Evolutionary conservation across 2,888 invertebrate genomes (phyloP).

Genomic region (Drosophila sordidapex): DNA sequence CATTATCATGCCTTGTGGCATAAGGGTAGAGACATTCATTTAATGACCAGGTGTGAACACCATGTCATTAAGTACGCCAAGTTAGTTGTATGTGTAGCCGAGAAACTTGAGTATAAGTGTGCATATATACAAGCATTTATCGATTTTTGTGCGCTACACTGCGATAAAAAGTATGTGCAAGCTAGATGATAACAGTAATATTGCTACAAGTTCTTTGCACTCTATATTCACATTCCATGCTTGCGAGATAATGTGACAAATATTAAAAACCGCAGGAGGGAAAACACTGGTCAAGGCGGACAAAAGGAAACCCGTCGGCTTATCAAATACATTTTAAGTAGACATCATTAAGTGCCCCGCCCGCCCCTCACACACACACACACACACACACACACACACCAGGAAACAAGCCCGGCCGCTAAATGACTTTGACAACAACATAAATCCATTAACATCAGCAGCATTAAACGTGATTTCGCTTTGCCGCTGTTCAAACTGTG

Average conservation of each 20-base stretch:
- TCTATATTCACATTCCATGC: conserved; percentile 7
- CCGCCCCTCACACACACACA: background rate
- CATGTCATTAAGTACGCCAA: conserved; percentile 32
- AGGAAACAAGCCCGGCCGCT: conserved; percentile 1
- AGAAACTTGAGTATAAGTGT: conserved; percentile 9
- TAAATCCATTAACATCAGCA: conserved; percentile 65
- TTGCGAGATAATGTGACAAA: conserved; percentile 45
- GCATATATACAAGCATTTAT: conserved; percentile 30
- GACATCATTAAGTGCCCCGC: conserved; percentile 40
- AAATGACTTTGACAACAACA: conserved; percentile 60
- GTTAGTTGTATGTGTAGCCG: conserved; percentile 29
- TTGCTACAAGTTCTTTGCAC: background rate
- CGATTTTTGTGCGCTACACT: conserved; percentile 45
- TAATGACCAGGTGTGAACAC: conserved; percentile 44
- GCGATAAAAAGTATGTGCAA: background rate
- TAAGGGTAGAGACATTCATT: conserved; percentile 20
- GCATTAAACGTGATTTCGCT: conserved; percentile 46
- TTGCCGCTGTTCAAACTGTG: background rate
- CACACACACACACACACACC: background rate
- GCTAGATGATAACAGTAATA: background rate
- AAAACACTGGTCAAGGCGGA: conserved; percentile 20
- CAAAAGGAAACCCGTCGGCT: conserved; percentile 33
- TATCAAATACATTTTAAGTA: conserved; percentile 49
- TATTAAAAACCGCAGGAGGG: conserved; percentile 22
- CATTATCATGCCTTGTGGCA: conserved; percentile 9